Evolutionary conservation across 2,888 invertebrate genomes (phyloP).

Genomic region (Plebejus melissa): DNA sequence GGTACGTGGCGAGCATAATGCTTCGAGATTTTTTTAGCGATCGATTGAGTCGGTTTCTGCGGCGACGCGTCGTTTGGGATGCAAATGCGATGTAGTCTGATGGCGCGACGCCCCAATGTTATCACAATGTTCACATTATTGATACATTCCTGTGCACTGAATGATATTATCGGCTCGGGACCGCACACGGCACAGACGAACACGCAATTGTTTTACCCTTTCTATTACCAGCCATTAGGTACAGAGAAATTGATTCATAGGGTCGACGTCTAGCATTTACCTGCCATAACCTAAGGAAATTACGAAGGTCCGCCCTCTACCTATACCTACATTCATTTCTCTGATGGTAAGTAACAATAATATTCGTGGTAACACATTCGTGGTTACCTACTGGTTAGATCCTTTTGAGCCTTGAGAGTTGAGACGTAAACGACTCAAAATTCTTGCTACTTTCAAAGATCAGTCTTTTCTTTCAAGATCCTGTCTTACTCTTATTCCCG

Average conservation of each 20-base stretch:
- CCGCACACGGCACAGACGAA: constrained; percentile 9
- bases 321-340: neutral
- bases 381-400: neutral
- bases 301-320: neutral
- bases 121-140: constrained; percentile 31
- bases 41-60: constrained; percentile 72
- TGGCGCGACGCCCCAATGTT: constrained; percentile 62
- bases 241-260: neutral
- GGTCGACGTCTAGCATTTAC: neutral
- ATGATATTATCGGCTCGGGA: neutral
- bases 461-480: no score
- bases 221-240: neutral
- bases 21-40: constrained; percentile 72
- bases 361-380: no score
- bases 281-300: neutral
- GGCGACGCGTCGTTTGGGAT: constrained; percentile 64
- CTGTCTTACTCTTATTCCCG: no score
- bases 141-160: constrained; percentile 20
- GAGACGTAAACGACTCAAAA: no score
- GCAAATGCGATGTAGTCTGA: constrained; percentile 67
- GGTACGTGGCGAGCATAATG: constrained; percentile 63
- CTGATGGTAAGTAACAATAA: no score
- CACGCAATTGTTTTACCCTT: neutral
- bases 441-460: no score
- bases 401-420: neutral